Evolutionary conservation across 2,888 invertebrate species (phyloP).

Genomic region (Coleophora flavipennella): DNA sequence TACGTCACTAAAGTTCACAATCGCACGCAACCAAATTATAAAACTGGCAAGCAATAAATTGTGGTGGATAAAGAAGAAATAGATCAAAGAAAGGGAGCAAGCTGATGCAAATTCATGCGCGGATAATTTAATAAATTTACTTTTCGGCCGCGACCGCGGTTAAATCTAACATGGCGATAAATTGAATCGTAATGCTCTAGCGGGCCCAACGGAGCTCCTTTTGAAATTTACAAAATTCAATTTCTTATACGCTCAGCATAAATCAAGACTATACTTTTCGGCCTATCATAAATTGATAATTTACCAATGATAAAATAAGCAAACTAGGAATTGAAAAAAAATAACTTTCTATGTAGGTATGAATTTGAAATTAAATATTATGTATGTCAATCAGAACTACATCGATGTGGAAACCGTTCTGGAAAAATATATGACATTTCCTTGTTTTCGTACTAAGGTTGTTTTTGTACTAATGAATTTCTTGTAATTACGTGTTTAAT

Average conservation of each 20-base stretch:
- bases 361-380: background rate
- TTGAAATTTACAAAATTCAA: slow-evolving; percentile 48
- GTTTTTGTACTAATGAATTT: too few species aligned
- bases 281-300: slow-evolving; percentile 3
- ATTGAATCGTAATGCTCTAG: slow-evolving; percentile 51
- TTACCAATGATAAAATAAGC: background rate
- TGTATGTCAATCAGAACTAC: background rate
- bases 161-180: slow-evolving; percentile 43
- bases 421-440: too few species aligned
- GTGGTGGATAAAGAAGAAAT: slow-evolving; percentile 22
- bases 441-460: background rate
- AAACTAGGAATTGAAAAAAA: background rate
- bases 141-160: slow-evolving; percentile 37
- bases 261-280: slow-evolving; percentile 23
- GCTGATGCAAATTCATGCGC: slow-evolving; percentile 37
- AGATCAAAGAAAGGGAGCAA: slow-evolving; percentile 45
- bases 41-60: slow-evolving; percentile 27
- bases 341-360: background rate
- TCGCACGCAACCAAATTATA: background rate
- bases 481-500: too few species aligned
- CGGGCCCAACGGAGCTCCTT: slow-evolving; percentile 34
- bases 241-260: slow-evolving; percentile 39
- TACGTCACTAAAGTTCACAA: background rate
- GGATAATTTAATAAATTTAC: slow-evolving; percentile 53
- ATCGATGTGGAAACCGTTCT: background rate